Percentiles rank a stretch among this genome's conserved stretches.
Conservation (phyloP, 2,113 vertebrate species). For the Raphicerus campestris region DNA sequence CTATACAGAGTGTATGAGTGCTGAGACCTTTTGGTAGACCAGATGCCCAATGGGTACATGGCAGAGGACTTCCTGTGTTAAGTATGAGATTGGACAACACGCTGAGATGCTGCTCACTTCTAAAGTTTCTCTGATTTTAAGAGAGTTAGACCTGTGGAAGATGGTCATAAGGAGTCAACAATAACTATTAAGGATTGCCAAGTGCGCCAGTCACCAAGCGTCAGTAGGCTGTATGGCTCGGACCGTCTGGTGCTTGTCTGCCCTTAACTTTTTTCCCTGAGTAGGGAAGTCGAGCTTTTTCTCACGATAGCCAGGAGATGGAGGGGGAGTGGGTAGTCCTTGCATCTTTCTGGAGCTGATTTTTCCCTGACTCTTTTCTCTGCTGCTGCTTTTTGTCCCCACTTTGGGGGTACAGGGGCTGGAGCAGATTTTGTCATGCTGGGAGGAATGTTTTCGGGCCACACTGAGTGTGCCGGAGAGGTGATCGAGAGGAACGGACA, state of each 20-base stretch:
- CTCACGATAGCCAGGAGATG: accelerated
- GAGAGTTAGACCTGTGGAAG: background rate
- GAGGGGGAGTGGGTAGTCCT: accelerated
- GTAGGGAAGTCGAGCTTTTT: background rate
- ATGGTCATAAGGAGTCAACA: background rate
- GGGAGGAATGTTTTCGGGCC: conserved; percentile 98
- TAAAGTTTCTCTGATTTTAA: background rate
- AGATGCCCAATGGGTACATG: accelerated
- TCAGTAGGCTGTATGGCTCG: too few species aligned
- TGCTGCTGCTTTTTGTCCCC: background rate
- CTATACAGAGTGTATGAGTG: too few species aligned
- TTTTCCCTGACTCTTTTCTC: background rate
- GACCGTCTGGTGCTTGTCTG: accelerated
- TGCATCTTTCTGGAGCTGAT: accelerated
- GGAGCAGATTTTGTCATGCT: conserved; percentile 99
- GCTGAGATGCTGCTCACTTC: background rate
- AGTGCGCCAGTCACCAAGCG: background rate
- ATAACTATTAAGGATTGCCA: accelerated
- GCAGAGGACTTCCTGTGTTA: accelerated
- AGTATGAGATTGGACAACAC: background rate
- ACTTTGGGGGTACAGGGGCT: conserved; percentile 81
- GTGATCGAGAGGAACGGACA: conserved; percentile 93
- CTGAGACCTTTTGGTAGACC: background rate
- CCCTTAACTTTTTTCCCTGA: background rate
- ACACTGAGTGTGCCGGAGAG: conserved; percentile 95